Base-by-base conservation (phyloP, 2,888 invertebrate genomes). In the Archaeoteleia sp. region DNA sequence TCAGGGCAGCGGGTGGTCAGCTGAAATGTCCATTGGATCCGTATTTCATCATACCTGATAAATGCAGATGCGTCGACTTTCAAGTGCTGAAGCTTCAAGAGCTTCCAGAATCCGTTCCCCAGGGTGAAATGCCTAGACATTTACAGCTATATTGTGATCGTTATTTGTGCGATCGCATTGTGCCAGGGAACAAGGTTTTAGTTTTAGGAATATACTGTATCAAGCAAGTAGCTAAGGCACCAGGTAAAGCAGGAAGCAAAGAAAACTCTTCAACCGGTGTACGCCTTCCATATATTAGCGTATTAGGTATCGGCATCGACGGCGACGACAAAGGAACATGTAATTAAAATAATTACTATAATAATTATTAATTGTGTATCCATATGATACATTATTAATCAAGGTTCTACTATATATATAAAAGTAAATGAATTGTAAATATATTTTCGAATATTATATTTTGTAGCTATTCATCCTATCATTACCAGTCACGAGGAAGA, bases 81-180 rank as follows among this genome's bases (percentile, higher is more conserved):
- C 99, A 99, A 91, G 92, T 95, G 0, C 85, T 99, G n/a, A 99
- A 98, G 85, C 86, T 98, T 7, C 98, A 99, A 89, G 99, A 99
- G 86, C 87, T 95, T 12, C 97, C 97, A 0, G 98, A 99, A 84
- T 91, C 91, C 69, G 93, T 96, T 60, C 97, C 97, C 0, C 97
- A 98, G 80, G 98, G 99, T 37, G 99, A 99, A 87, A 95, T 99
- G 89, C 98, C 99, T 0, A 90, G 99, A 0, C 98, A 99, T 85
- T 87, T 99, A 77, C 94, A 95, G 72, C 88, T 99, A 3, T 99
- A 95, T 85, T 95, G 95, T 79, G 99, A 99, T 81, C 91, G 98
- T 78, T 92, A 92, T 82, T 87, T 99, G 55, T 97, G 98, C 82
- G 99, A 99, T 84, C 90, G 92, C 73, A 95, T 96, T 9, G 97